These are phyloP conservation scores for Callipepla squamata DNA, from an alignment of 2,113 vertebrate genomes.

Conservation along the genomic window DNA sequence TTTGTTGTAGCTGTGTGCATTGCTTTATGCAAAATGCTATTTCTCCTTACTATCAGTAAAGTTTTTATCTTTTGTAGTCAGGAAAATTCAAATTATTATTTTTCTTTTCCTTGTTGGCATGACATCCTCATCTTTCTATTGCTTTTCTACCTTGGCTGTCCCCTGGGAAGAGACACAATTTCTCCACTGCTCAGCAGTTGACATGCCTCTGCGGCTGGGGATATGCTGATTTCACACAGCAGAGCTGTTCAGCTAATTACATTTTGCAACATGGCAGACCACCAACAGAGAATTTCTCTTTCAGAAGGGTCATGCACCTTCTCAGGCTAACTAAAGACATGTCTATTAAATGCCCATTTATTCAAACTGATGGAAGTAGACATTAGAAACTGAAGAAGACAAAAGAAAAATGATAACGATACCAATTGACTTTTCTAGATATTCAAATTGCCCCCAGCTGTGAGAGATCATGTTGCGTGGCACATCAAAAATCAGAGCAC, in stretches of 20 bases:
- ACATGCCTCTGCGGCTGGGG: background rate
- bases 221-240: background rate
- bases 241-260: background rate
- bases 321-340: background rate
- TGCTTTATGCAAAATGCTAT: background rate
- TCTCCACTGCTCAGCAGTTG: background rate
- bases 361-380: background rate
- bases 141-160: background rate
- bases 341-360: background rate
- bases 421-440: background rate
- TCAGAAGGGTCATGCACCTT: background rate
- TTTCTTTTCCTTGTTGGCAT: background rate
- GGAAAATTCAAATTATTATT: background rate
- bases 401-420: background rate
- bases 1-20: rapidly evolving
- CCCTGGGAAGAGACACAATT: background rate
- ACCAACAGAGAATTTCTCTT: background rate
- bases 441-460: background rate
- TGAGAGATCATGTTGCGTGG: background rate
- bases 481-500: background rate
- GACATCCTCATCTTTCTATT: background rate
- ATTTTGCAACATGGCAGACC: background rate
- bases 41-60: background rate
- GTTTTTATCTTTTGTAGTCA: background rate
- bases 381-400: background rate